Evolutionary conservation across 1,140 invertebrate genomes (phyloP).

Genomic region (Hyphantria cunea): DNA sequence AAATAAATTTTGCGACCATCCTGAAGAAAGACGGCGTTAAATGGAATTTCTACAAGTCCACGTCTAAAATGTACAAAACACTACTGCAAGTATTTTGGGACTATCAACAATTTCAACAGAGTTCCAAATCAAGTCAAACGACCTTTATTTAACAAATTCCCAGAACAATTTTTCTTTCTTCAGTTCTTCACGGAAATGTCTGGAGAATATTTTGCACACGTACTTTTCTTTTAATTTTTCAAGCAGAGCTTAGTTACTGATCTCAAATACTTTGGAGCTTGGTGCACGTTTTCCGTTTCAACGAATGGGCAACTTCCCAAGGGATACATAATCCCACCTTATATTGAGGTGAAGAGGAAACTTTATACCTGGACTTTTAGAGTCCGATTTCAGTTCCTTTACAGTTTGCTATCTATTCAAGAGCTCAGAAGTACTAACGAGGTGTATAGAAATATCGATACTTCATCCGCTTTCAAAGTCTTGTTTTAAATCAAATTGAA

Average conservation of each 20-base stretch:
- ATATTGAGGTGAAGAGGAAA: conserved; percentile 19
- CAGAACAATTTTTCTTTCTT: conserved; percentile 11
- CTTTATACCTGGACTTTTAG: conserved; percentile 15
- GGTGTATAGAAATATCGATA: neutral
- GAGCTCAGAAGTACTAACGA: too few relatives aligned
- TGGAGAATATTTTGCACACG: conserved; percentile 10
- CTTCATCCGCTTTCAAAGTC: neutral
- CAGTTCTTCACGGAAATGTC: neutral
- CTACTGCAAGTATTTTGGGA: neutral
- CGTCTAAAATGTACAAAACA: neutral
- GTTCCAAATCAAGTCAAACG: neutral
- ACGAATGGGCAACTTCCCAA: conserved; percentile 20
- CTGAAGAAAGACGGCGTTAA: too few relatives aligned
- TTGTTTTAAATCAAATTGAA: neutral
- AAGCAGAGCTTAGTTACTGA: conserved; percentile 31
- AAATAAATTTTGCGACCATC: too few relatives aligned
- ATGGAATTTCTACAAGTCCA: neutral
- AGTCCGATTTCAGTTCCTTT: conserved; percentile 16
- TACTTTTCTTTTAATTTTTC: conserved; percentile 40
- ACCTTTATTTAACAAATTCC: conserved; percentile 11
- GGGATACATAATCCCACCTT: conserved; percentile 27
- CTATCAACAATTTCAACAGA: neutral
- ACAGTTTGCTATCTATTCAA: conserved; percentile 6
- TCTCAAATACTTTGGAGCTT: conserved; percentile 25
- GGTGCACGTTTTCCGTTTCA: conserved; percentile 30